These are phyloP conservation scores for Piscicola geometra DNA, from an alignment of 2,888 invertebrate species.

Conservation along the genomic window DNA sequence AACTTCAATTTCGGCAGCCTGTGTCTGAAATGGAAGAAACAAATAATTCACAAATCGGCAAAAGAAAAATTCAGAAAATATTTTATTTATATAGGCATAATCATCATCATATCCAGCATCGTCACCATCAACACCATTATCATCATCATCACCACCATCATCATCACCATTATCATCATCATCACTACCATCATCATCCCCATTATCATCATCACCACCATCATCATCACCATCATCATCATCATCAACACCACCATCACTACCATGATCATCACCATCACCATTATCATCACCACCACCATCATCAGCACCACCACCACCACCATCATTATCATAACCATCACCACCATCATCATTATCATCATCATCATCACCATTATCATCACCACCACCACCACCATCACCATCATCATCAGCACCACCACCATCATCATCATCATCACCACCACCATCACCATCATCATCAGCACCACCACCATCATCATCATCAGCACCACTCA, in stretches of 20 bases:
- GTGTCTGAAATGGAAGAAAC: background rate
- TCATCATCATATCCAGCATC: background rate
- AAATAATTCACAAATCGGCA: too few species aligned
- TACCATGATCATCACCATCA: conserved; percentile 37
- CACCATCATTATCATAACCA: conserved; percentile 23
- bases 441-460: conserved; percentile 26
- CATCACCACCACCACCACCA: background rate
- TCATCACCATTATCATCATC: conserved; percentile 7
- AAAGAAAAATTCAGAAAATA: too few species aligned
- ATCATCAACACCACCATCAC: conserved; percentile 34
- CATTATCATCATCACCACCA: conserved; percentile 2
- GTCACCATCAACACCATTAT: background rate
- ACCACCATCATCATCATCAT: conserved; percentile 16
- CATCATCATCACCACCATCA: conserved; percentile 1
- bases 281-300: conserved; percentile 19
- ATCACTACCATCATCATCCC: background rate
- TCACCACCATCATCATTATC: conserved; percentile 1
- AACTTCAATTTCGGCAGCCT: background rate
- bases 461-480: conserved; percentile 3
- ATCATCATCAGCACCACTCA: conserved; percentile 16
- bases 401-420: conserved; percentile 30
- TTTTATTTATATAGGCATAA: background rate
- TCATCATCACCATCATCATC: background rate
- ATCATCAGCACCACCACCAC: conserved; percentile 29
- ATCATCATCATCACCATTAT: background rate